Evolutionary conservation across 2,797 vertebrate species (phyloP), one percentile per base, ranked within the genome.

Genomic region (Craterocephalus amniculus): DNA sequence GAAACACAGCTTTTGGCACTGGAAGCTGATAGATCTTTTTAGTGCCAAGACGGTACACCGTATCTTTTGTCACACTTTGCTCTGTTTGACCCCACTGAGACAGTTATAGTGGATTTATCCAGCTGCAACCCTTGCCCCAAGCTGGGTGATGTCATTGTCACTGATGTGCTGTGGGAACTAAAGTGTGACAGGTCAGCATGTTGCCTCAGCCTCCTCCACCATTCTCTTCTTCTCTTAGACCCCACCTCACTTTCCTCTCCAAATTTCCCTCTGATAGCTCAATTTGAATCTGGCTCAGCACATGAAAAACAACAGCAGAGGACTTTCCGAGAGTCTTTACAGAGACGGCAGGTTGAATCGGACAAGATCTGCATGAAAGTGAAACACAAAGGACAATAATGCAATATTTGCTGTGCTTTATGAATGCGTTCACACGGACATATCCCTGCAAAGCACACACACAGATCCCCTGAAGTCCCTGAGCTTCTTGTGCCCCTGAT

Each of bases 321-420:
- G 62, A 58, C 58, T 84, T 84, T 85, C 83, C 80, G 78, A 82
- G 58, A 70, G 76, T 84, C 78, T 82, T 83, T 64, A 79, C 62
- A 84, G 83, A 84, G 83, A 84, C 82, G 85, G 74, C 82, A 86
- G 67, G 72, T 76, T 78, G 69, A 91, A 85, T 88, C 80, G 89
- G 77, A 86, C 79, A 43, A 78, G 77, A 87, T 86, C 85, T 85
- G 71, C 78, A 80, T 83, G 85, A 78, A 75, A 88, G 83, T 78
- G 79, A 87, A 90, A 84, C 76, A 75, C 79, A 56, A 71, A 18
- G 40, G 68, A 85, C 31, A 36, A 85, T 86, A 87, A 88, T 72
- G 74, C 70, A 71, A 82, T 87, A 85, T 87, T 84, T 80, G 74
- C 84, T 88, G 83, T 60, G 40, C 45, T 59, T 61, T 72, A 76